A percentile compares a stretch with the other conserved stretches of the same genome.
These are phyloP conservation scores for Rhinopithecus roxellana DNA, from an alignment of 2,113 vertebrate genomes.

Conservation along the genomic window DNA sequence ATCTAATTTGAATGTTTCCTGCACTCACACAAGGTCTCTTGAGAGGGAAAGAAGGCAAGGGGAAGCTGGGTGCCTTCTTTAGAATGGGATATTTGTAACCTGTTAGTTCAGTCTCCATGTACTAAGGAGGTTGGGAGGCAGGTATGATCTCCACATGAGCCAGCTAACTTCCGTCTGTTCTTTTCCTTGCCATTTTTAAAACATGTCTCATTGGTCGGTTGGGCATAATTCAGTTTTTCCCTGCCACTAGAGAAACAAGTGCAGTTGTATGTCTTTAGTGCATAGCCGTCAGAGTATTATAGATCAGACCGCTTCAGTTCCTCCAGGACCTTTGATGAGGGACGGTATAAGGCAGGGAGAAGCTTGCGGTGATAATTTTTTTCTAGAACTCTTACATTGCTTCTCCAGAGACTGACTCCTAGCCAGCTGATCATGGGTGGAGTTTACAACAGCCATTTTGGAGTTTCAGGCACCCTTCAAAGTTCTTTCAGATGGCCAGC, in stretches of 20 bases:
- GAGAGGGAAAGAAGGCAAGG: not conserved
- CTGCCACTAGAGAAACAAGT: not conserved
- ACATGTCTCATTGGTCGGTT: not conserved
- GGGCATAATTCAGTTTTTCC: not conserved
- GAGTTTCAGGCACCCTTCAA: not conserved
- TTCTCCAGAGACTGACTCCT: not conserved
- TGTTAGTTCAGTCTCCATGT: not conserved
- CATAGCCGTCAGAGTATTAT: not conserved
- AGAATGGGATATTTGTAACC: not conserved
- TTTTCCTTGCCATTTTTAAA: not conserved
- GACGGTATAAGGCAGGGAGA: not conserved
- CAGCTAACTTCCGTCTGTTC: not conserved
- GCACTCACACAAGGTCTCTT: not conserved
- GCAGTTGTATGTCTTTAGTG: not conserved
- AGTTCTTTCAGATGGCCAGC: not conserved
- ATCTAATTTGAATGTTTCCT: not conserved
- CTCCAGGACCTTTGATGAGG: not conserved
- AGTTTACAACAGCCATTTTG: not conserved
- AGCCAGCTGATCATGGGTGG: not conserved
- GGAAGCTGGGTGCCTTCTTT: not conserved
- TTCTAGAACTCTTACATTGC: not conserved
- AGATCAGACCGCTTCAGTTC: not conserved
- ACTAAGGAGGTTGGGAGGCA: not conserved
- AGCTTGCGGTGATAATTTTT: not conserved
- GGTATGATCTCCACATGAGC: not conserved